Base-by-base conservation (phyloP, 92 coral and sea anemone genomes). In the Siderastrea siderea region DNA sequence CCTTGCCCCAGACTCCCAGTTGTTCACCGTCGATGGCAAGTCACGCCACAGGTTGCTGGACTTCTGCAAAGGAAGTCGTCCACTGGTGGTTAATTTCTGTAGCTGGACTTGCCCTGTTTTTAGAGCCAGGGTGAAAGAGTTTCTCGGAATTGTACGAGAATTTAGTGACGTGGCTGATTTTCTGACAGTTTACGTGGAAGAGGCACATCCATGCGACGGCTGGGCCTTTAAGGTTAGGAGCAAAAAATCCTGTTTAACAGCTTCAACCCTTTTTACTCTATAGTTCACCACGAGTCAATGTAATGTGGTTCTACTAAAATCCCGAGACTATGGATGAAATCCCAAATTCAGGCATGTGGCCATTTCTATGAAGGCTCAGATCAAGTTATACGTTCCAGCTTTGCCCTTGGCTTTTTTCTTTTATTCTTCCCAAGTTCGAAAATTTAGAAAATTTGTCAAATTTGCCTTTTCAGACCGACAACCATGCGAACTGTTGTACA, bases 181-280 rank as follows among this genome's bases (percentile, higher is more conserved):
- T 81, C 85, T 92, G 52, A 70, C 91, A 50, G 93, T 94, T 12
- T 94, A 94, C 64, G 80, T 94, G 8, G 95, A 94, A 57, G 97
- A 94, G 26, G 97, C 97, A 0, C 97, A 94, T 79, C 95, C 97
- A 0, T 75, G 75, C 50, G 94, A 94, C 38, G 97, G 95, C 3
- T 94, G 97, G 97, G 86, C 93, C 3, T 92, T 94, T 70, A 89
- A 94, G 94, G 97, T 94, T 53, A 49, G 84, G 8, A 19, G 12
- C 46, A 69, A 13, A 48, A 14, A 5, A 15, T 2, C 14, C 2
- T 47, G 3, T 10, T 4, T 44, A n/a, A 4, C 14, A 47, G 16
- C 49, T 3, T 44, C 6, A 45, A 15, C 51, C 52, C 51, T 11
- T 3, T 4, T 48, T 16, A 61, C 16, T 38, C 44, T 4, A 1